A percentile compares a stretch with the other conserved stretches of the same genome.
phyloP scores from a whole-genome alignment of 35 echinoderm and acorn worm species.

The Heliocidaris erythrogramma region DNA sequence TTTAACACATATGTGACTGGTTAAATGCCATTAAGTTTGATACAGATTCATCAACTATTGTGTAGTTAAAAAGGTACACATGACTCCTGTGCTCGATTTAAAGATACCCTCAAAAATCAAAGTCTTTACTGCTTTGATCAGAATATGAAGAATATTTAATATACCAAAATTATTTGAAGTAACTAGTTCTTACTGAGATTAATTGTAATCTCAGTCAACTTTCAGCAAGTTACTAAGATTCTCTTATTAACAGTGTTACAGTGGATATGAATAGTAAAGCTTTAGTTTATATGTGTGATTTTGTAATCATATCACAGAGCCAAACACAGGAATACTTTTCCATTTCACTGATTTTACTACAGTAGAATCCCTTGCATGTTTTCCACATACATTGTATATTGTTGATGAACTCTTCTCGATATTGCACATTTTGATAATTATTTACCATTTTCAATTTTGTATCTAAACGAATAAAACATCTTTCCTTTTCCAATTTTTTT shows the following conservation, averaged over 20 bases:
- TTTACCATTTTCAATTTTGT: background rate
- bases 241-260: background rate
- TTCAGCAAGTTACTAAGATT: background rate
- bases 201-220: too few relatives aligned
- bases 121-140: too few relatives aligned
- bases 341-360: background rate
- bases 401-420: background rate
- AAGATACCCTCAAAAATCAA: too few relatives aligned
- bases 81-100: too few relatives aligned
- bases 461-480: background rate
- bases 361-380: background rate
- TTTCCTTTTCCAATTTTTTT: background rate
- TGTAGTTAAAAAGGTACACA: too few relatives aligned
- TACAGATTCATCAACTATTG: too few relatives aligned
- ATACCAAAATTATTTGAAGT: too few relatives aligned
- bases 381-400: background rate
- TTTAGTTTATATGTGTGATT: background rate
- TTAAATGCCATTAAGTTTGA: too few relatives aligned
- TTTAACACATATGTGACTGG: too few relatives aligned
- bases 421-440: background rate
- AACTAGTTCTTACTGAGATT: too few relatives aligned
- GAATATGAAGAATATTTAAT: too few relatives aligned
- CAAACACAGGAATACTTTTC: background rate
- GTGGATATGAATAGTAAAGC: background rate
- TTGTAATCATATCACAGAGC: background rate